Conservation (phyloP, 2,888 invertebrate genomes). For the Athalia cordata region DNA sequence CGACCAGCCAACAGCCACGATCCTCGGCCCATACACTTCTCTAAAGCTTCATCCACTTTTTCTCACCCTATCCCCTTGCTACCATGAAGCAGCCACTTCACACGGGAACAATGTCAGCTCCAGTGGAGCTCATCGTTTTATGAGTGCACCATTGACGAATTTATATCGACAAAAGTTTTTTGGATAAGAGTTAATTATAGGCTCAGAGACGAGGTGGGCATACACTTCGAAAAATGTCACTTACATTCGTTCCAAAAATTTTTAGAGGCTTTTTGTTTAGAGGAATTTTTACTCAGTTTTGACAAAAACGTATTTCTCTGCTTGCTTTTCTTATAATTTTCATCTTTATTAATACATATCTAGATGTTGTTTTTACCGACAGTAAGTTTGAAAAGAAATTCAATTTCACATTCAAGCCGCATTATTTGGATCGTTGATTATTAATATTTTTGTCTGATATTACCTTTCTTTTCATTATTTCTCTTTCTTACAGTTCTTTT, state of each 20-base stretch:
- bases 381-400: background rate
- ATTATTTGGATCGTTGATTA: background rate
- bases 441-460: too few relatives aligned
- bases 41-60: conserved; percentile 31
- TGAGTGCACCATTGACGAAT: conserved; percentile 32
- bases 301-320: too few relatives aligned
- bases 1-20: background rate
- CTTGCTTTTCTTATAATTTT: too few relatives aligned
- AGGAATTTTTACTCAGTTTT: too few relatives aligned
- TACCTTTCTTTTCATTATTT: too few relatives aligned
- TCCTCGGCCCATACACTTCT: conserved; percentile 10
- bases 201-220: background rate
- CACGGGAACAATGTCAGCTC: conserved; percentile 41
- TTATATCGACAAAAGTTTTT: conserved; percentile 38
- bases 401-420: background rate
- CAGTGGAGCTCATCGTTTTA: conserved; percentile 19
- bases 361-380: too few relatives aligned
- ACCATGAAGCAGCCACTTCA: conserved; percentile 21
- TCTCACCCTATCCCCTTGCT: conserved; percentile 15
- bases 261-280: too few relatives aligned
- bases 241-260: too few relatives aligned
- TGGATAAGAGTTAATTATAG: conserved; percentile 31
- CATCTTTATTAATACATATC: too few relatives aligned
- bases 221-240: too few relatives aligned
- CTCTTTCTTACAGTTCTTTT: too few relatives aligned